A percentile compares a stretch with the other conserved stretches of the same genome.
These are phyloP conservation scores for Oxyscelio sp. DNA, from an alignment of 2,888 invertebrate species.

Conservation along the genomic window DNA sequence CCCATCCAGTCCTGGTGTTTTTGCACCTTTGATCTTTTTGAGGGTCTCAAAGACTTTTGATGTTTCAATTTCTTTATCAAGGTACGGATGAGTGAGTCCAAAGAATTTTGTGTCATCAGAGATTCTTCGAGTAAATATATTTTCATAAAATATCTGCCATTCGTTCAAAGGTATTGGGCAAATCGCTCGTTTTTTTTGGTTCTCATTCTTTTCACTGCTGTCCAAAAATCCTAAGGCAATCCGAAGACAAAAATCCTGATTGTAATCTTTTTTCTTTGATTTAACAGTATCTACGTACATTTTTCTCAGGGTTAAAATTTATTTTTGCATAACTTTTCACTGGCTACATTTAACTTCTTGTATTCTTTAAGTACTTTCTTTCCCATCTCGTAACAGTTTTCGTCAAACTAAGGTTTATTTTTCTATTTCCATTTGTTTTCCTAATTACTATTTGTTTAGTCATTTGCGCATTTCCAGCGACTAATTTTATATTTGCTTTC, in stretches of 20 bases:
- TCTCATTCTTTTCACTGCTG: not conserved
- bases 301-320: too few species aligned
- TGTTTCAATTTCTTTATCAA: not conserved
- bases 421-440: not conserved
- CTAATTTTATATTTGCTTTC: not conserved
- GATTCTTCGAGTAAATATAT: not conserved
- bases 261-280: constrained; percentile 10
- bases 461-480: not conserved
- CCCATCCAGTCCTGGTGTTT: constrained; percentile 62
- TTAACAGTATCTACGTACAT: not conserved
- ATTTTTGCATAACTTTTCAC: too few species aligned
- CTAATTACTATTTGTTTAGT: not conserved
- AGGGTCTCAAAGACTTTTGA: not conserved
- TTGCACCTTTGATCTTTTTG: not conserved
- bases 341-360: too few species aligned
- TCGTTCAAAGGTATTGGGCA: not conserved
- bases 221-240: not conserved
- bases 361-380: too few species aligned
- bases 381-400: not conserved
- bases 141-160: not conserved
- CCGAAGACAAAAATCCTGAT: too few species aligned
- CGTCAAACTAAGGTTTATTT: constrained; percentile 5
- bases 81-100: not conserved
- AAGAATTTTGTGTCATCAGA: too few species aligned
- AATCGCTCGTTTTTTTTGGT: not conserved